phyloP scores from a whole-genome alignment of 2,888 invertebrate genomes.

The Nephrocerus scutellatus region DNA sequence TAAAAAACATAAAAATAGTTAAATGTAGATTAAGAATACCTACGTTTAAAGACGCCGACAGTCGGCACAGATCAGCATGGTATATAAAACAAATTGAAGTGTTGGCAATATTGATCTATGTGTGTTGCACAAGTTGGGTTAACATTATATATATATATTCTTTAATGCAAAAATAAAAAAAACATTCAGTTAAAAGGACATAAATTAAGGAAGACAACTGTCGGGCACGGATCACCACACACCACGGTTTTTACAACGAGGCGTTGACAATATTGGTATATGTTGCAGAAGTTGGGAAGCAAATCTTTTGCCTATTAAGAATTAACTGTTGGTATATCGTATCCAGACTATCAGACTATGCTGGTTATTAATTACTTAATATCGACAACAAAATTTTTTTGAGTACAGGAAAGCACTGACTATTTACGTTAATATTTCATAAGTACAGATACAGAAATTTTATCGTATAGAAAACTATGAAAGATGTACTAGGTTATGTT shows the following conservation, averaged over 20 bases:
- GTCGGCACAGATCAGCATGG: too few species aligned
- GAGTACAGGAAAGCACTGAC: background rate
- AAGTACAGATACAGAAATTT: background rate
- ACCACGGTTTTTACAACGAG: slow-evolving; percentile 11
- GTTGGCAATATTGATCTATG: too few species aligned
- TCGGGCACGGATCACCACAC: background rate
- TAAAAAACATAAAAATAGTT: too few species aligned
- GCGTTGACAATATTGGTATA: slow-evolving; percentile 26
- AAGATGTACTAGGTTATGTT: slow-evolving; percentile 25
- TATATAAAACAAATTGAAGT: too few species aligned
- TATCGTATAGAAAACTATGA: background rate
- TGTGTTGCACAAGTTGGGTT: too few species aligned
- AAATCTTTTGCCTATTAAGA: slow-evolving; percentile 21
- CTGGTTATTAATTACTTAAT: too few species aligned
- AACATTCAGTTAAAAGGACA: background rate
- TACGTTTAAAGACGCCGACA: too few species aligned
- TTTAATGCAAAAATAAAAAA: background rate
- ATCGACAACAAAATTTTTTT: too few species aligned
- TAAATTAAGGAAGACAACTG: background rate
- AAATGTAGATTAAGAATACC: too few species aligned
- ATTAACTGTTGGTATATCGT: too few species aligned
- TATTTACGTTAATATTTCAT: slow-evolving; percentile 6
- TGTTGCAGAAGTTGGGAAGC: slow-evolving; percentile 18
- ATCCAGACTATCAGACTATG: too few species aligned
- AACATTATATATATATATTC: too few species aligned